A percentile compares a stretch with the other conserved stretches of the same genome.
Evolutionary conservation across 2,113 vertebrate species (phyloP).

Genomic region (Scomber japonicus): DNA sequence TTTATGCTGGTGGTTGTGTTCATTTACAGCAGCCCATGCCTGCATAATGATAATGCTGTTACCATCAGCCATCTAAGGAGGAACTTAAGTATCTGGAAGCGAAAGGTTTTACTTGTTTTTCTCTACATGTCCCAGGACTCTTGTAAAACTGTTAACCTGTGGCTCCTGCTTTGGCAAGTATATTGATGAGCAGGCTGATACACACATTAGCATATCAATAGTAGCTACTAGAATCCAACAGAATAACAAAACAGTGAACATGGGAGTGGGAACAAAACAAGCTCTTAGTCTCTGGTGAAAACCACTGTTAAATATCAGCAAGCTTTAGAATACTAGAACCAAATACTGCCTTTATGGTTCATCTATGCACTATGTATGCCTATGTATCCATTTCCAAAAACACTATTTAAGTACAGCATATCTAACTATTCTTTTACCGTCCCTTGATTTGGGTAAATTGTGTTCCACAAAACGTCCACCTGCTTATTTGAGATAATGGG

Average conservation of each 20-base stretch:
- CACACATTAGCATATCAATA: slow-evolving; percentile 46
- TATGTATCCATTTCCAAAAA: too few relatives aligned
- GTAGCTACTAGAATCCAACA: slow-evolving; percentile 40
- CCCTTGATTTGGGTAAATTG: too few relatives aligned
- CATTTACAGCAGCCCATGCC: slow-evolving; percentile 34
- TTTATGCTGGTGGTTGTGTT: slow-evolving; percentile 34
- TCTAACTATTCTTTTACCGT: too few relatives aligned
- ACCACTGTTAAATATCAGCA: too few relatives aligned
- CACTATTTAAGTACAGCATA: too few relatives aligned
- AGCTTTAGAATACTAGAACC: too few relatives aligned
- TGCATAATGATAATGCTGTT: slow-evolving; percentile 50
- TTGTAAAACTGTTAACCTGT: slow-evolving; percentile 47
- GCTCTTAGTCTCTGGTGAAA: neutral
- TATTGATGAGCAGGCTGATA: slow-evolving; percentile 63
- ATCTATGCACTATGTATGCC: too few relatives aligned
- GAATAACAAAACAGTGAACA: slow-evolving; percentile 45
- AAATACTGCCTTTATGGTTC: too few relatives aligned
- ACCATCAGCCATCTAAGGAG: slow-evolving; percentile 40
- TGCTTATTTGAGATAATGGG: too few relatives aligned
- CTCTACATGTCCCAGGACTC: slow-evolving; percentile 42
- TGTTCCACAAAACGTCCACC: too few relatives aligned
- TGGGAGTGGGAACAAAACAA: slow-evolving; percentile 29
- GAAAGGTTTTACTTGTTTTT: slow-evolving; percentile 32
- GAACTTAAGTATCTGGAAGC: slow-evolving; percentile 7
- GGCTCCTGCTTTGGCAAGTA: slow-evolving; percentile 45